Evolutionary conservation across 2,113 vertebrate species (phyloP), one percentile per base, ranked within the genome.

Genomic region (Fulica atra): DNA sequence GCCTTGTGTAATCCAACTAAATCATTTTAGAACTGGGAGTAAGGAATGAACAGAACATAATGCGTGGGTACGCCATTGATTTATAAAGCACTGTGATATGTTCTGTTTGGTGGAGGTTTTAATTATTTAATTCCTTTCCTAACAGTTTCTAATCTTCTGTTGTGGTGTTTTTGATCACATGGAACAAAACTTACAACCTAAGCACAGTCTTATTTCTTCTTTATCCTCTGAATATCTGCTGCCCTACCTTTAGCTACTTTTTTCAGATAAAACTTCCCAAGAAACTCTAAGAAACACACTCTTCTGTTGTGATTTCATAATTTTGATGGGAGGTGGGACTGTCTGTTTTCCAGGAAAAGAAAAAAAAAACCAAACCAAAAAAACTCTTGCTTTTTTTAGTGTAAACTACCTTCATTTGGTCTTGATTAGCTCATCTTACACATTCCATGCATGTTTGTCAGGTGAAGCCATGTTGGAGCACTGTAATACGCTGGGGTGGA

Each of bases 381-480:
- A 68, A 17, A 26, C 10, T 81, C 26, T 40, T 71, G 25, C 15
- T 74, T 81, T 89, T 91, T 68, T 44, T 19, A 64, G 36, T 60
- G 54, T 44, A 72, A 81, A 14, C 11, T 85, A 4, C 68, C 26
- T 86, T 33, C 35, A 79, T 84, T 74, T n/a, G 29, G 10, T 80
- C 68, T 83, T n/a, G n/a, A n/a, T 80, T 88, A 66, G 40, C 71
- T 80, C 35, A 8, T 86, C 68, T 86, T 53, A 14, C 31, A n/a
- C 86, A 86, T 93, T 88, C 91, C 69, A 5, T 13, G 9, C 56
- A 46, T 86, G 33, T 86, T 95, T 96, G 71, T 77, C 83, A 94
- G 88, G 72, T 91, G 95, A 93, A 88, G 38, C 64, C 84, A 54
- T 1, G 1, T 53, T 36, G 44, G 8, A 69, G 50, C 16, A 4